These are phyloP conservation scores for Stenoptilia bipunctidactyla DNA, from an alignment of 2,888 invertebrate species.

Conservation along the genomic window DNA sequence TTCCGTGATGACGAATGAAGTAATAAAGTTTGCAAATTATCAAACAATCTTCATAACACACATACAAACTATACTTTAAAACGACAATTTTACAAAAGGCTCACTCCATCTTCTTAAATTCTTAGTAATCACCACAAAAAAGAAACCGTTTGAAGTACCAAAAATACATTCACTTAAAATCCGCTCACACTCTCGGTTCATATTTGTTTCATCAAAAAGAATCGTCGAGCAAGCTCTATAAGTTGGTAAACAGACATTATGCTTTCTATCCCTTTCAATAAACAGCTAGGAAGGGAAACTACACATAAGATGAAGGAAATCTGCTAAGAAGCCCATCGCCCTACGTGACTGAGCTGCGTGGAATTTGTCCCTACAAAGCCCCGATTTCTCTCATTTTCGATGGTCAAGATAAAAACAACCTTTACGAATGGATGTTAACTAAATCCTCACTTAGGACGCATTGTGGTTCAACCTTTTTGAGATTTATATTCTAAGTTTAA, in stretches of 20 bases:
- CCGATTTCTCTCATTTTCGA: conserved; percentile 55
- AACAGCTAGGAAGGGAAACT: conserved; percentile 38
- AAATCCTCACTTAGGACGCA: conserved; percentile 54
- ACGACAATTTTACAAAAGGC: no score
- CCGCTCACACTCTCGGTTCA: neutral
- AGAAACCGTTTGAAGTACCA: no score
- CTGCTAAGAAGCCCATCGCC: conserved; percentile 55
- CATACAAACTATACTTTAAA: no score
- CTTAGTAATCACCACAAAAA: no score
- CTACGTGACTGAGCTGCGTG: conserved; percentile 63
- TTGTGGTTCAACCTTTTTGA: conserved; percentile 19
- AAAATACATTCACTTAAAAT: no score
- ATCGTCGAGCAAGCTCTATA: neutral
- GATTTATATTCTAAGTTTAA: no score
- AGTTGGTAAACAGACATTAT: conserved; percentile 8
- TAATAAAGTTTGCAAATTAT: no score
- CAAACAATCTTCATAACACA: no score
- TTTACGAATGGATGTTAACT: conserved; percentile 44
- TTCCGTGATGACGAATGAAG: no score
- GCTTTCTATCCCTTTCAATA: conserved; percentile 47
- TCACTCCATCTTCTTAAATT: no score
- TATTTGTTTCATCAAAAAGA: conserved; percentile 1
- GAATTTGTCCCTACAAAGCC: conserved; percentile 59
- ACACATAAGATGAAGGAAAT: conserved; percentile 58
- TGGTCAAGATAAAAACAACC: conserved; percentile 59